Percentiles rank a stretch among this genome's conserved stretches.
Evolutionary conservation across 2,888 invertebrate genomes (phyloP).

Genomic region (Scotopteryx bipunctaria): DNA sequence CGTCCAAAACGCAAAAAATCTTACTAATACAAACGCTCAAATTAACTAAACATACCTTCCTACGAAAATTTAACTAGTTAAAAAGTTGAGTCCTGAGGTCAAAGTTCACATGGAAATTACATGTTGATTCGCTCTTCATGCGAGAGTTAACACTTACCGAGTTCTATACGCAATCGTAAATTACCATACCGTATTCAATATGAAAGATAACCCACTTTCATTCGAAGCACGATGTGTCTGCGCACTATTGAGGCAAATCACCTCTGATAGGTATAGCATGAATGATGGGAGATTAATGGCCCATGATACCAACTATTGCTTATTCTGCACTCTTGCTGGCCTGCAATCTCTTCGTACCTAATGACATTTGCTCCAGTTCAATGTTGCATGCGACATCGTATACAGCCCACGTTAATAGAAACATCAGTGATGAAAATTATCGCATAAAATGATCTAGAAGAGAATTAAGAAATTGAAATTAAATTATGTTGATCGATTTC

Average conservation of each 20-base stretch:
- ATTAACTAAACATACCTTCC: too few relatives aligned
- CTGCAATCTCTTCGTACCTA: slow-evolving; percentile 24
- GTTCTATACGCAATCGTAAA: slow-evolving; percentile 28
- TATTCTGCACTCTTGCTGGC: slow-evolving; percentile 1
- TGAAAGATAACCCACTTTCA: slow-evolving; percentile 52
- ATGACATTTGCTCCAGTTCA: slow-evolving; percentile 32
- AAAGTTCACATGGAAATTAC: slow-evolving; percentile 16
- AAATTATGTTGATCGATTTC: neutral
- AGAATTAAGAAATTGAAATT: neutral
- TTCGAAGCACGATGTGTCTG: slow-evolving; percentile 40
- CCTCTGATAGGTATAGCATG: slow-evolving; percentile 40
- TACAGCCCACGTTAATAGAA: too few relatives aligned
- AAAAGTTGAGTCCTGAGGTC: neutral
- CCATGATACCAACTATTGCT: slow-evolving; percentile 6
- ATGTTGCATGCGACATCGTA: too few relatives aligned
- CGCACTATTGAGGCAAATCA: slow-evolving; percentile 48
- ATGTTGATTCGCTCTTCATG: neutral
- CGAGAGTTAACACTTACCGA: slow-evolving; percentile 7
- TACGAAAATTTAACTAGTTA: too few relatives aligned
- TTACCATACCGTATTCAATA: slow-evolving; percentile 34
- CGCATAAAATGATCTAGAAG: too few relatives aligned
- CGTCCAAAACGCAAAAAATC: too few relatives aligned
- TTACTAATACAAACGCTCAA: too few relatives aligned
- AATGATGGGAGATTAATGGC: slow-evolving; percentile 47
- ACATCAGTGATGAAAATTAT: too few relatives aligned